Evolutionary conservation across 2,113 vertebrate species (phyloP), one percentile per base, ranked within the genome.

Genomic region (Zeus faber): DNA sequence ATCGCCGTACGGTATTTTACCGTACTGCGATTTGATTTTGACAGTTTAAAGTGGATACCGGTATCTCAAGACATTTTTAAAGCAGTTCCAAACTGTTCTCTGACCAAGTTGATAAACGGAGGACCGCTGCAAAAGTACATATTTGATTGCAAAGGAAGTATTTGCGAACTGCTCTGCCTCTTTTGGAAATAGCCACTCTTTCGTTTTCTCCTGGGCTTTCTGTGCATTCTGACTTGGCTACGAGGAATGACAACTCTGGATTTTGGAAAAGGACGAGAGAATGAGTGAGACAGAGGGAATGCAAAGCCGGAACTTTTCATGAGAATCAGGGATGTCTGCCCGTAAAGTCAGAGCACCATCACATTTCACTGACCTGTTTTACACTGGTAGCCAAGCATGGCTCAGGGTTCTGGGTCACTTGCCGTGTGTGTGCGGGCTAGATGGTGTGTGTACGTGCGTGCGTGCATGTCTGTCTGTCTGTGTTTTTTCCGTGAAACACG

Each of bases 321-420:
- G 55, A 70, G 52, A 58, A 50, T 31, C 39, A 61, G 58, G 46
- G 48, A 54, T 33, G 62, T 72, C 64, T 62, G 40, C 49, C 2
- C 58, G 58, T 77, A 76, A 76, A 79, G 72, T 24, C 37, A 41
- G 50, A 29, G 20, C 5, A 29, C 62, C 47, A 23, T 65, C 57
- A 51, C 56, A 68, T 57, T 76, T 70, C 70, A 58, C 61, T 64
- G 71, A 78, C 44, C 65, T 65, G 71, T 77, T 83, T 81, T 67
- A 77, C 46, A 49, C 40, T 10, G 11, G 62, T 48, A 74, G 63
- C 70, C 64, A 70, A 78, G 75, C 77, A 65, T 72, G 65, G 51
- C 57, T 75, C 59, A 72, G 61, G 63, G 58, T 62, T 80, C 54
- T 47, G 56, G 47, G 76, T 65, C 66, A 65, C 49, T 55, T 61